Evolutionary conservation across 1,140 invertebrate genomes (phyloP).

Genomic region (Papilio glaucus): DNA sequence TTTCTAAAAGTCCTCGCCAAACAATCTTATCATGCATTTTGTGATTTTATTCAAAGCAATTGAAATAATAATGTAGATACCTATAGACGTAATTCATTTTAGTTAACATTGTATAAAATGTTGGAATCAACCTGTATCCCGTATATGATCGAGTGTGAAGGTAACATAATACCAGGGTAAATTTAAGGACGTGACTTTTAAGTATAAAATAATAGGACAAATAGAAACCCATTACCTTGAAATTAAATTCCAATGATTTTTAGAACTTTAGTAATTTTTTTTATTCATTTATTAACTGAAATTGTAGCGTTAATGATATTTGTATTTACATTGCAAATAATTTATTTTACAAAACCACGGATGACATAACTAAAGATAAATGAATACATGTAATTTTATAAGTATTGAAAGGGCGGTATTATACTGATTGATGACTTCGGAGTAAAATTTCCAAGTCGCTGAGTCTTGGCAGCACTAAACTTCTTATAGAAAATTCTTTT

Average conservation of each 20-base stretch:
- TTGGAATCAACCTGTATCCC: background rate
- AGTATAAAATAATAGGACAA: too few species aligned
- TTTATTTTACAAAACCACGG: background rate
- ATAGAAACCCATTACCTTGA: too few species aligned
- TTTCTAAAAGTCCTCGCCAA: conserved; percentile 25
- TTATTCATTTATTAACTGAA: too few species aligned
- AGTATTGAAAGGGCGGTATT: background rate
- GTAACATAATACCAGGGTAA: too few species aligned
- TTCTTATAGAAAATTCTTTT: conserved; percentile 1
- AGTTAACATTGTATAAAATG: background rate
- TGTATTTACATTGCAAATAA: background rate
- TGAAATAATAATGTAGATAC: too few species aligned
- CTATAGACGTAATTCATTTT: background rate
- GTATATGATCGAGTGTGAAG: background rate
- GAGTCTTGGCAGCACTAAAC: background rate
- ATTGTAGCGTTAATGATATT: too few species aligned
- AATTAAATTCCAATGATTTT: too few species aligned
- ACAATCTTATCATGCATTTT: conserved; percentile 30
- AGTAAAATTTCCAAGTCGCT: background rate
- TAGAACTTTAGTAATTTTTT: too few species aligned
- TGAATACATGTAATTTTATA: background rate
- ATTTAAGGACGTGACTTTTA: too few species aligned
- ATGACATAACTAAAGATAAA: background rate
- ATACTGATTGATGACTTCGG: conserved; percentile 3
- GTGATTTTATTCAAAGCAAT: conserved; percentile 17